These are phyloP conservation scores for Myotis myotis DNA, from an alignment of 2,797 vertebrate species.

Conservation along the genomic window DNA sequence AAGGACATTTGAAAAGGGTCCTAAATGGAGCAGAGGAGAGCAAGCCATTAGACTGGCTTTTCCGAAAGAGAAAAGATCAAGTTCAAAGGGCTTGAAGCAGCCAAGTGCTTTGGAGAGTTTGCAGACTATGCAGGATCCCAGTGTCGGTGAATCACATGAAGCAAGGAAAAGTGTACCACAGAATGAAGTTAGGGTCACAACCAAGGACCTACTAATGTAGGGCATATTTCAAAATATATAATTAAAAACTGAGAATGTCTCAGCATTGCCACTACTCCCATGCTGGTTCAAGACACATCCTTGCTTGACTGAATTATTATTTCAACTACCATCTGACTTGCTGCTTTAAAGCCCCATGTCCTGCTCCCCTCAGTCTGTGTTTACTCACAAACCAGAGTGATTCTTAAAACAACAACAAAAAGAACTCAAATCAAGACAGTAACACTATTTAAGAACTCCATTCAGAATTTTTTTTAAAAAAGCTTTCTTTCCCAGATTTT, in stretches of 20 bases:
- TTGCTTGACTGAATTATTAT: neutral
- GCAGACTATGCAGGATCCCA: neutral
- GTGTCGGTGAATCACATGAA: neutral
- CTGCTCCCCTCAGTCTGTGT: neutral
- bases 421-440: neutral
- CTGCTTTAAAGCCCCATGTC: neutral
- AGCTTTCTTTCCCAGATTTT: neutral
- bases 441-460: neutral
- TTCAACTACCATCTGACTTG: neutral
- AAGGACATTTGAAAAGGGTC: neutral
- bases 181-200: neutral
- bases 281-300: neutral
- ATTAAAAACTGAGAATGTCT: neutral
- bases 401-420: neutral
- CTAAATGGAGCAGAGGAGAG: neutral
- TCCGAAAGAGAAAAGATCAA: neutral
- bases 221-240: neutral
- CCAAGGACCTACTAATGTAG: neutral
- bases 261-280: neutral
- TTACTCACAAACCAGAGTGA: neutral
- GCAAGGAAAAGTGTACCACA: neutral
- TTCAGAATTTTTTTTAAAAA: neutral
- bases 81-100: neutral
- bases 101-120: neutral
- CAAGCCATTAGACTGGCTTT: neutral